These are phyloP conservation scores for Capromys pilorides DNA, from an alignment of 2,797 vertebrate genomes.

Conservation along the genomic window DNA sequence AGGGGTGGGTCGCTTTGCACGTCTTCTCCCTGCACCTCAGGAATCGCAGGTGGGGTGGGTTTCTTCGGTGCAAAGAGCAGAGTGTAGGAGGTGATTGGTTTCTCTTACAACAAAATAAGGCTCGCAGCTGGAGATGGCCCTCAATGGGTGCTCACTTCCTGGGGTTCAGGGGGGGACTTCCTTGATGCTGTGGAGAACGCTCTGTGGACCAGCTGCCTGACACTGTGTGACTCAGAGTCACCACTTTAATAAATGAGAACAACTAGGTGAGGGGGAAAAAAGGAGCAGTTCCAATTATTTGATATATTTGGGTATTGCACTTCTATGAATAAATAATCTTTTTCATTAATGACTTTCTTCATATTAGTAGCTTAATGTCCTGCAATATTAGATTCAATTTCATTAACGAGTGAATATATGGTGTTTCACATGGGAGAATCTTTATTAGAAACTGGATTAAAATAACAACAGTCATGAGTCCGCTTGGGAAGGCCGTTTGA, in stretches of 20 bases:
- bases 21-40: accelerated
- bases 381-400: background rate
- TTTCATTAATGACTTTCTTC: background rate
- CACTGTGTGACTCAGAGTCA: background rate
- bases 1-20: background rate
- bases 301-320: background rate
- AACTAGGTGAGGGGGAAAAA: background rate
- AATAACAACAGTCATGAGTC: background rate
- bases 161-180: background rate
- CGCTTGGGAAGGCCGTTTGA: background rate
- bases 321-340: background rate
- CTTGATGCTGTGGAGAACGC: background rate
- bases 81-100: background rate
- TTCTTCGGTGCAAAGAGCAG: accelerated
- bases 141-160: background rate
- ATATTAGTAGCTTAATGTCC: background rate
- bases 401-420: background rate
- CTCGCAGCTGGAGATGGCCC: background rate
- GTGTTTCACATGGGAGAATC: background rate
- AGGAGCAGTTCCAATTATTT: background rate
- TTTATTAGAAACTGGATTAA: background rate
- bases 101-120: background rate
- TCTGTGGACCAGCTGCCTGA: background rate
- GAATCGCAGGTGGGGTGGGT: background rate
- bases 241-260: background rate